phyloP scores from a whole-genome alignment of 2,797 vertebrate genomes.

The Pseudomugil tenellus region DNA sequence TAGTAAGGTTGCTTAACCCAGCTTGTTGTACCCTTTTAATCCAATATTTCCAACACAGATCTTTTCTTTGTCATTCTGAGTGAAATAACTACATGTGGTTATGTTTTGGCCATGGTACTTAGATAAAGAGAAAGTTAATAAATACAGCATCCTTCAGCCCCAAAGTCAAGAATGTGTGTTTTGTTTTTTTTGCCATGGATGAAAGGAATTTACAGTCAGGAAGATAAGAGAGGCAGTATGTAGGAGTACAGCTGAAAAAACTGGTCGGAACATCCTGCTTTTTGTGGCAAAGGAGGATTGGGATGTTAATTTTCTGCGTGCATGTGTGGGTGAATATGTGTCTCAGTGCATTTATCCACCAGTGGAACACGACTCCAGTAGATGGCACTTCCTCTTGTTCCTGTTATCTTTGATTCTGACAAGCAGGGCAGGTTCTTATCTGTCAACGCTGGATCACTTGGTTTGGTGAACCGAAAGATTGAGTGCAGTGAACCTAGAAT shows the following conservation, averaged over 20 bases:
- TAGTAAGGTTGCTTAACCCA: not conserved
- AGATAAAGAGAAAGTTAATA: constrained; percentile 8
- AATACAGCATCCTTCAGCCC: not conserved
- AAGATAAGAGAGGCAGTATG: constrained; percentile 31
- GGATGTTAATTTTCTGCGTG: constrained; percentile 31
- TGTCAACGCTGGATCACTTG: constrained; percentile 47
- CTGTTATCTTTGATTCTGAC: constrained; percentile 61
- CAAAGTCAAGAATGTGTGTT: constrained; percentile 6
- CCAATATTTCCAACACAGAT: no score
- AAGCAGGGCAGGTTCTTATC: constrained; percentile 63
- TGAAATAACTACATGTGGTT: not conserved
- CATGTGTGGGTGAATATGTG: not conserved
- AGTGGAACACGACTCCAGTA: constrained; percentile 42
- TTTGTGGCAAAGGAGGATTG: constrained; percentile 40
- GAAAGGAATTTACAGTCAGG: constrained; percentile 41
- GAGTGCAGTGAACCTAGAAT: constrained; percentile 11
- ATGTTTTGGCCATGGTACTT: constrained; percentile 45
- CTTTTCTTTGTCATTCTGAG: not conserved
- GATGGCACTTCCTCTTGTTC: constrained; percentile 67
- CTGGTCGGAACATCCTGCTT: constrained; percentile 61
- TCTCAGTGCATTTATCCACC: constrained; percentile 37
- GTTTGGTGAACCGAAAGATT: constrained; percentile 12
- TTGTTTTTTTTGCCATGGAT: constrained; percentile 28
- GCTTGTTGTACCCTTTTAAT: not conserved
- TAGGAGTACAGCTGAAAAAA: constrained; percentile 33